Evolutionary conservation across 2,888 invertebrate genomes (phyloP).

Genomic region (Reticulitermes lucifugus): DNA sequence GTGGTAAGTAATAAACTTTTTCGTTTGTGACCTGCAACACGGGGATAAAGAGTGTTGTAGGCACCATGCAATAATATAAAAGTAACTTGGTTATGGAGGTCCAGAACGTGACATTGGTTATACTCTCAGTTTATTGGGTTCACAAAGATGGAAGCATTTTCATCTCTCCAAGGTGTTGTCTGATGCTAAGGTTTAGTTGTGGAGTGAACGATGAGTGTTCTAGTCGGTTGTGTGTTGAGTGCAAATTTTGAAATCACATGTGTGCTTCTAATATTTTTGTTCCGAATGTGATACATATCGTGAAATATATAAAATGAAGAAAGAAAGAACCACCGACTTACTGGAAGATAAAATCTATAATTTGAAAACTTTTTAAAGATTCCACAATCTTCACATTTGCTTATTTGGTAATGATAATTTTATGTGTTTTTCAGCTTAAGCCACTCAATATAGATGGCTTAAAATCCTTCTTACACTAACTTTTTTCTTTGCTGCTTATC

Average conservation of each 20-base stretch:
- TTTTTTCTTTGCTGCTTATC: too few species aligned
- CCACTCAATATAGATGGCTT: too few species aligned
- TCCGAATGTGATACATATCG: neutral
- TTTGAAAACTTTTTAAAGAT: too few species aligned
- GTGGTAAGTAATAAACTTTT: conserved; percentile 6
- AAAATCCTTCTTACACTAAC: too few species aligned
- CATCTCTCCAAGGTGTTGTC: neutral
- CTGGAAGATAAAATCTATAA: too few species aligned
- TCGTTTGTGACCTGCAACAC: conserved; percentile 9
- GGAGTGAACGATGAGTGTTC: neutral
- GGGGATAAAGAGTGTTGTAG: neutral
- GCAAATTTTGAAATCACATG: neutral
- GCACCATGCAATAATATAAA: neutral
- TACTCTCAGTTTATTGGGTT: conserved; percentile 16
- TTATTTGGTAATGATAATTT: too few species aligned
- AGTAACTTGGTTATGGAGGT: neutral
- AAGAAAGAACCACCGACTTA: too few species aligned
- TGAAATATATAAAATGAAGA: too few species aligned
- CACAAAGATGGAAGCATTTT: neutral
- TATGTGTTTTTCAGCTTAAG: too few species aligned
- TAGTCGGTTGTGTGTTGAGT: neutral
- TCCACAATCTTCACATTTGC: too few species aligned
- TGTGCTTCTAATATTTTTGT: neutral
- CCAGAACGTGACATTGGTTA: conserved; percentile 32
- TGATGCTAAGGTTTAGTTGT: neutral